These are phyloP conservation scores for Ceraclea dissimilis DNA, from an alignment of 2,888 invertebrate species.

Conservation along the genomic window DNA sequence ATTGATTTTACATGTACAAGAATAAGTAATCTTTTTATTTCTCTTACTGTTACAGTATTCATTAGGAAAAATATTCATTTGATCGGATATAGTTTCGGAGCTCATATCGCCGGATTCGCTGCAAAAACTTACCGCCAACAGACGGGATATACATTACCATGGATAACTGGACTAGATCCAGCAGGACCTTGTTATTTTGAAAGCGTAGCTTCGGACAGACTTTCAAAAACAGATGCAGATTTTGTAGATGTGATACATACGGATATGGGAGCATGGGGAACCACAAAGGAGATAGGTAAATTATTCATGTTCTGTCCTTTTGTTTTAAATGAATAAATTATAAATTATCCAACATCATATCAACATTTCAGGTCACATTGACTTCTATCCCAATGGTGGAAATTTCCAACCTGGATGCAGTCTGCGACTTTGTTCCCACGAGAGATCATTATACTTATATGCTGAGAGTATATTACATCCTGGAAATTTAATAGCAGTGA, in stretches of 20 bases:
- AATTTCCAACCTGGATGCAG: constrained; percentile 37
- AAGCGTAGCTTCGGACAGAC: constrained; percentile 5
- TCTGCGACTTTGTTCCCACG: constrained; percentile 35
- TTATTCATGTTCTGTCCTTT: constrained; percentile 11
- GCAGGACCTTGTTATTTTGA: constrained; percentile 23
- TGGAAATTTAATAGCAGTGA: constrained; percentile 31
- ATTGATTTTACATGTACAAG: too few relatives aligned
- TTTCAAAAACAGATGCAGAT: not conserved
- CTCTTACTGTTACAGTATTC: too few relatives aligned
- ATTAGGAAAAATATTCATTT: constrained; percentile 14
- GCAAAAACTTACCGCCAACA: constrained; percentile 9
- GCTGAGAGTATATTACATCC: constrained; percentile 31
- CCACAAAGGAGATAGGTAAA: constrained; percentile 7
- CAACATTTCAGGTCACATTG: constrained; percentile 34
- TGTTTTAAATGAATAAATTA: too few relatives aligned
- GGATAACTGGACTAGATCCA: constrained; percentile 16
- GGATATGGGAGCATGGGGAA: constrained; percentile 6
- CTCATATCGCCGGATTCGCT: constrained; percentile 16
- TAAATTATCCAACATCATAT: not conserved
- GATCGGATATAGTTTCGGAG: constrained; percentile 18
- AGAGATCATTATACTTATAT: constrained; percentile 34
- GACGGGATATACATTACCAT: constrained; percentile 15
- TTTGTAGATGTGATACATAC: constrained; percentile 21
- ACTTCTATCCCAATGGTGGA: constrained; percentile 41
- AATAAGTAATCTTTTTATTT: too few relatives aligned